Conservation (phyloP, 2,113 vertebrate species). For the Etheostoma cragini region DNA sequence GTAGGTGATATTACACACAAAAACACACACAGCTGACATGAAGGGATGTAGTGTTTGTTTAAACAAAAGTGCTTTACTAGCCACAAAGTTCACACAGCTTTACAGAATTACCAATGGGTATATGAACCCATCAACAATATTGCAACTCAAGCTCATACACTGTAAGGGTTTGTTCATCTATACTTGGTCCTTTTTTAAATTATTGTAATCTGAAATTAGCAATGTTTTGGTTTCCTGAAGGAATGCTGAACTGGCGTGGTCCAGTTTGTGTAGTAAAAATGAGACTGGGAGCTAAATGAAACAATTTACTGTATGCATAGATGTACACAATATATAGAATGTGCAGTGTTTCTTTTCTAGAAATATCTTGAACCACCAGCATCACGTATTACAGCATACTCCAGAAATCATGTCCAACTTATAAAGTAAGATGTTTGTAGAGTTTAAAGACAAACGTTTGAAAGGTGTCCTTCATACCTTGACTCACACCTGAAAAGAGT, state of each 20-base stretch:
- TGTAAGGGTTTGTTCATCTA: not conserved
- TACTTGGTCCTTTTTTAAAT: not conserved
- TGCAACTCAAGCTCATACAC: not conserved
- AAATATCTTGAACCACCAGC: too few species aligned
- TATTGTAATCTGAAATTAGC: not conserved
- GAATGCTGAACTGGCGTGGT: not conserved
- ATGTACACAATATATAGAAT: not conserved
- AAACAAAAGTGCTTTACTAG: not conserved
- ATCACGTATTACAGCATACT: not conserved
- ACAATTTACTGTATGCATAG: not conserved
- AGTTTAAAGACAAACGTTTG: not conserved
- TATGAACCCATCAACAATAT: not conserved
- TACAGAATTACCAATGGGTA: not conserved
- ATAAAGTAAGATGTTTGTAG: not conserved
- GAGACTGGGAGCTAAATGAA: not conserved
- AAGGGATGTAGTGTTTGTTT: conserved; percentile 10
- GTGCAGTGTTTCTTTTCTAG: too few species aligned
- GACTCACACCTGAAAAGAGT: not conserved
- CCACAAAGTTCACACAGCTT: not conserved
- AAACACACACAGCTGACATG: not conserved
- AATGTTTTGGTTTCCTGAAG: conserved; percentile 3
- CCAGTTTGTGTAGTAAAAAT: not conserved
- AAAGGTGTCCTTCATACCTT: not conserved
- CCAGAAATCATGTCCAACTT: not conserved
- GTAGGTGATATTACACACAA: not conserved